Conservation (phyloP, 1,140 invertebrate genomes). For the Anoplolepis gracilipes region DNA sequence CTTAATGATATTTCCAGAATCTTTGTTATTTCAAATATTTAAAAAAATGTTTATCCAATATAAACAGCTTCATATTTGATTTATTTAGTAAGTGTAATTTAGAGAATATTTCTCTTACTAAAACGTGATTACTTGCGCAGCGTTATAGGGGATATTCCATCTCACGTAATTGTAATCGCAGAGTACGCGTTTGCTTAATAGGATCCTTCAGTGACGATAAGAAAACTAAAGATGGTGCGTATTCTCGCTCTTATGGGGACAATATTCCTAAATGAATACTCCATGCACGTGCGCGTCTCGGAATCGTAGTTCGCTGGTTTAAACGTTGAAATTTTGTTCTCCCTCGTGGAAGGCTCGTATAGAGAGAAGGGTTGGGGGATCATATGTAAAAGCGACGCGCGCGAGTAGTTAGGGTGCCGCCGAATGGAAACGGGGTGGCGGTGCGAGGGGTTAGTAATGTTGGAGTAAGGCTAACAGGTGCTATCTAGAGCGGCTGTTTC, state of each 20-base stretch:
- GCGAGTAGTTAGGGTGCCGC: conserved; percentile 67
- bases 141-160: background rate
- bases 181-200: conserved; percentile 21
- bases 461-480: conserved; percentile 82
- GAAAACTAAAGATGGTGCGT: conserved; percentile 1
- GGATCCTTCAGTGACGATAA: conserved; percentile 9
- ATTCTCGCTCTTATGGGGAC: conserved; percentile 3
- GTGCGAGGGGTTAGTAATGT: conserved; percentile 64
- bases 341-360: conserved; percentile 17
- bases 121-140: background rate
- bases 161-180: conserved; percentile 28
- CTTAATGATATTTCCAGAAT: background rate
- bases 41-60: background rate
- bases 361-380: conserved; percentile 22
- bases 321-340: conserved; percentile 58
- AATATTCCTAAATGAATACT: conserved; percentile 50
- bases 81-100: background rate
- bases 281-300: conserved; percentile 48
- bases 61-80: background rate
- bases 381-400: conserved; percentile 72
- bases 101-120: background rate
- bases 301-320: conserved; percentile 51
- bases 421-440: conserved; percentile 68
- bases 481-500: conserved; percentile 77
- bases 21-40: background rate